Percentiles rank a stretch among this genome's conserved stretches.
Evolutionary conservation across 2,888 invertebrate genomes (phyloP).

Genomic region (Ectropis crepuscularia): DNA sequence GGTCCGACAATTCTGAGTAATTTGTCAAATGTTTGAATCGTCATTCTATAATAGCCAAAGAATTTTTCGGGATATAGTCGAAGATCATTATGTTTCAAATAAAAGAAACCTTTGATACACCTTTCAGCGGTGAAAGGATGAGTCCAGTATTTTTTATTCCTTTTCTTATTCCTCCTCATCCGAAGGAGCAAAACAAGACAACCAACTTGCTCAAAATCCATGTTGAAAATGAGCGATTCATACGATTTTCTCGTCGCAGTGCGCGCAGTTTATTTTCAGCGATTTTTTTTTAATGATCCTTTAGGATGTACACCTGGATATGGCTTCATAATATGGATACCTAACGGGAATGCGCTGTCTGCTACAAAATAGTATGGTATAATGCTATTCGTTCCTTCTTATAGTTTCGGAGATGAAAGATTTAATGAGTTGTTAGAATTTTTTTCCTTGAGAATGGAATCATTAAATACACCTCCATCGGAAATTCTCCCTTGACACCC

Average conservation of each 20-base stretch:
- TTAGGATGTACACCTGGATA: conserved; percentile 24
- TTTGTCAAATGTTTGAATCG: neutral
- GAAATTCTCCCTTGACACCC: conserved; percentile 43
- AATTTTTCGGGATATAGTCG: neutral
- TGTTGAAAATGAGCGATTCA: neutral
- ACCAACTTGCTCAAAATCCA: neutral
- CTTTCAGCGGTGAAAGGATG: neutral
- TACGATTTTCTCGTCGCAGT: neutral
- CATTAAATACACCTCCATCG: conserved; percentile 43
- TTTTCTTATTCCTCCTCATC: neutral
- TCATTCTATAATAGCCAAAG: neutral
- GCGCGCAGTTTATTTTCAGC: neutral
- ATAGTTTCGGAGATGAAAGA: conserved; percentile 25
- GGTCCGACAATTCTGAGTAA: too few species aligned
- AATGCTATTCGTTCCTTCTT: conserved; percentile 28
- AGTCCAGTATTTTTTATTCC: neutral
- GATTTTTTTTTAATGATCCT: conserved; percentile 2
- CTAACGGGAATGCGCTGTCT: conserved; percentile 4
- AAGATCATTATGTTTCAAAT: conserved; percentile 1
- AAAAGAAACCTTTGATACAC: neutral
- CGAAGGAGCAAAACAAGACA: conserved; percentile 2
- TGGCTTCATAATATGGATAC: conserved; percentile 30
- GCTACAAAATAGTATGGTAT: conserved; percentile 1
- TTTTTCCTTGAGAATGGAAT: conserved; percentile 7
- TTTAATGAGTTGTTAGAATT: conserved; percentile 1